Conservation (phyloP, 1,140 invertebrate genomes). For the Dryas iulia region DNA sequence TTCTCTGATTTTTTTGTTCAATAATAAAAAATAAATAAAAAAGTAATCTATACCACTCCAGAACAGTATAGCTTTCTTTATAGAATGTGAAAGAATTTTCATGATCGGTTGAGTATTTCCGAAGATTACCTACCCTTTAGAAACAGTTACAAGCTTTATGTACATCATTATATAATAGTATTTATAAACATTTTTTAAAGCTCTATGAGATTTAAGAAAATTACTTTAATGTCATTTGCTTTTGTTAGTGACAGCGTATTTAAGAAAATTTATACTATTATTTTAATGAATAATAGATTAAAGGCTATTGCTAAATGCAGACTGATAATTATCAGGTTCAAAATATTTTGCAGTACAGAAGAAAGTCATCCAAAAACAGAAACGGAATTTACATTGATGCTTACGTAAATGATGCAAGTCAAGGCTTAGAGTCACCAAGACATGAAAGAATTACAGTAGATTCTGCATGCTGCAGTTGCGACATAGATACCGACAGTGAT, state of each 20-base stretch:
- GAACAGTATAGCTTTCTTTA: no score
- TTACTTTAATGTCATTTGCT: neutral
- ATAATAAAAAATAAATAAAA: no score
- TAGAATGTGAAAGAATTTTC: no score
- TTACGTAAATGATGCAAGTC: constrained; percentile 30
- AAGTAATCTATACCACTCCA: no score
- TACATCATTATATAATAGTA: no score
- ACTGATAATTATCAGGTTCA: constrained; percentile 36
- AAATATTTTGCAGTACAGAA: constrained; percentile 44
- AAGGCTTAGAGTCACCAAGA: constrained; percentile 44
- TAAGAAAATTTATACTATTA: neutral
- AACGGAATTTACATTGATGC: constrained; percentile 24
- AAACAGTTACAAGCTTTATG: no score
- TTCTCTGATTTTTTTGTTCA: no score
- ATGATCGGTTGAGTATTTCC: no score
- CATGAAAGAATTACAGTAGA: constrained; percentile 37
- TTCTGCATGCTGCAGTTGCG: constrained; percentile 53
- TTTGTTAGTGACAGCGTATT: constrained; percentile 18
- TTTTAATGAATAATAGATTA: no score
- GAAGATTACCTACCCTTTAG: no score
- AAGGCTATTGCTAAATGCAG: neutral
- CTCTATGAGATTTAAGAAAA: neutral
- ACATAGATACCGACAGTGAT: constrained; percentile 55
- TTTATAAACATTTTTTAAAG: no score
- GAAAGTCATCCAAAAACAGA: constrained; percentile 43